Evolutionary conservation across 2,888 invertebrate species (phyloP).

Genomic region (Erannis defoliaria): DNA sequence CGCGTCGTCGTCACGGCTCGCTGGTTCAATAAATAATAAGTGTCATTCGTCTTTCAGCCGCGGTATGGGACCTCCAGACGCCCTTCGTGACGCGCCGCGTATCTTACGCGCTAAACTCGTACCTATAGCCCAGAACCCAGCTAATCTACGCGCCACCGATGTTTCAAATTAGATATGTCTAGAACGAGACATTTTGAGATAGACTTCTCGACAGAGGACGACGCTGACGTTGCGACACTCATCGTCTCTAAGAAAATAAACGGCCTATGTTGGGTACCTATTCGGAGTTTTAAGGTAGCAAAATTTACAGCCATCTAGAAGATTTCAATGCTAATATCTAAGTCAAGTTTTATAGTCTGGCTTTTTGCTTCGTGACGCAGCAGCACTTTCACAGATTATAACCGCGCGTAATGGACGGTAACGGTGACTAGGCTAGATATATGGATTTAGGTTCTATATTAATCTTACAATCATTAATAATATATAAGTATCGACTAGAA

Average conservation of each 20-base stretch:
- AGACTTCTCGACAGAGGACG: background rate
- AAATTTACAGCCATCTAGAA: constrained; percentile 5
- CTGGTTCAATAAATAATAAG: constrained; percentile 69
- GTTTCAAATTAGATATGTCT: constrained; percentile 7
- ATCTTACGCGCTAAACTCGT: background rate
- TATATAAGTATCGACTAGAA: background rate
- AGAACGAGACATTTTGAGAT: background rate
- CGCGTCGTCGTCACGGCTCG: constrained; percentile 40
- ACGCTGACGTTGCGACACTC: background rate
- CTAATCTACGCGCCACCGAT: constrained; percentile 6
- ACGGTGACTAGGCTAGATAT: constrained; percentile 16
- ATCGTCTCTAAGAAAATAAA: background rate
- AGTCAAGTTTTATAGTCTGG: background rate
- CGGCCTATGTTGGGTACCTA: background rate
- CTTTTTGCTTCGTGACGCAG: constrained; percentile 25
- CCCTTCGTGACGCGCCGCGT: constrained; percentile 53
- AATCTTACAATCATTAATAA: background rate
- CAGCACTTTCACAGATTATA: constrained; percentile 28
- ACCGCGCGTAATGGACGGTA: background rate
- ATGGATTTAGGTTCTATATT: constrained; percentile 3
- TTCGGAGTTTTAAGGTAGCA: too few relatives aligned
- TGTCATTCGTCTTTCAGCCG: constrained; percentile 68
- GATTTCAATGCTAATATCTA: background rate
- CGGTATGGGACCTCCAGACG: constrained; percentile 69
- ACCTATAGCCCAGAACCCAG: background rate